A percentile compares a stretch with the other conserved stretches of the same genome.
Conservation (phyloP, 2,888 invertebrate species). For the Conops quadrifasciatus region DNA sequence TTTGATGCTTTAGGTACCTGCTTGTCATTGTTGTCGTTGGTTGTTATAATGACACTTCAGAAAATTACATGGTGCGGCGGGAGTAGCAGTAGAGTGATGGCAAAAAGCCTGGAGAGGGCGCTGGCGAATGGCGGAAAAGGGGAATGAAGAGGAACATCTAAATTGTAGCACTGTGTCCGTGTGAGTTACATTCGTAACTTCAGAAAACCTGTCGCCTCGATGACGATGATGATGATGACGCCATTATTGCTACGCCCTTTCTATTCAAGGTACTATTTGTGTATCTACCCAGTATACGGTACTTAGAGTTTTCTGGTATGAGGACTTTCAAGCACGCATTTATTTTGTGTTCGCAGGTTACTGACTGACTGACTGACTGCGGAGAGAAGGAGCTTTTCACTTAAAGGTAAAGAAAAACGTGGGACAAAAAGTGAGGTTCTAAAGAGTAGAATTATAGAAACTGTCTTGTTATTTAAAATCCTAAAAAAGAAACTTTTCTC, state of each 20-base stretch:
- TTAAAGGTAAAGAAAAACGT: neutral
- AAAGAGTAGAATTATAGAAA: too few species aligned
- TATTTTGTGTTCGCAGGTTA: slow-evolving; percentile 14
- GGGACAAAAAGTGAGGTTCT: too few species aligned
- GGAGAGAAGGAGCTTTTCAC: neutral
- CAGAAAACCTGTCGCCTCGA: slow-evolving; percentile 14
- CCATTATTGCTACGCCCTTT: slow-evolving; percentile 6
- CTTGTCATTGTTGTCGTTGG: slow-evolving; percentile 1
- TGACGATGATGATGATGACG: slow-evolving; percentile 1
- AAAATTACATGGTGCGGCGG: too few species aligned
- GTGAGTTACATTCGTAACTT: slow-evolving; percentile 44
- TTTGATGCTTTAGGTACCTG: slow-evolving; percentile 1
- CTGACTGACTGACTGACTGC: neutral
- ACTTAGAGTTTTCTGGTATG: slow-evolving; percentile 33
- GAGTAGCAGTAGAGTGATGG: neutral
- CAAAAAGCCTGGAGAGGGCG: neutral
- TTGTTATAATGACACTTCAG: neutral
- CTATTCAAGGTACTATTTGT: slow-evolving; percentile 30
- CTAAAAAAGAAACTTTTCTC: too few species aligned
- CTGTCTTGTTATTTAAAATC: too few species aligned
- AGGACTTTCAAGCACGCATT: slow-evolving; percentile 23
- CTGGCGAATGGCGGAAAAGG: neutral
- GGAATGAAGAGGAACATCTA: neutral
- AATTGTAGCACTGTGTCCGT: neutral
- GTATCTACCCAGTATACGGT: slow-evolving; percentile 9